These are phyloP conservation scores for Drymonia ruficornis DNA, from an alignment of 2,888 invertebrate genomes.

Conservation along the genomic window DNA sequence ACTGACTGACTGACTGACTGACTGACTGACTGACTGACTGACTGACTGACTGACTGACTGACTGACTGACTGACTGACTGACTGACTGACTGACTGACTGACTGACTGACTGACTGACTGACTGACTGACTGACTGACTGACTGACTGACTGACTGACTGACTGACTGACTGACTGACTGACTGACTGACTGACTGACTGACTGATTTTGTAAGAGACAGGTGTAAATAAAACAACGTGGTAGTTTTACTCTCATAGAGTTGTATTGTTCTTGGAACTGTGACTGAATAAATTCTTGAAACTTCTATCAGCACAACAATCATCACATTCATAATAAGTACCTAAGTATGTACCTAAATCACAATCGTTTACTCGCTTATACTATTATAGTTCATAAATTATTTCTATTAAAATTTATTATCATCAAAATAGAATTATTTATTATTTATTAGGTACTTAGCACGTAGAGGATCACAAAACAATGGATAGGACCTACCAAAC, in stretches of 20 bases:
- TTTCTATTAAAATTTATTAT: slow-evolving; percentile 29
- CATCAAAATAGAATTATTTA: slow-evolving; percentile 47
- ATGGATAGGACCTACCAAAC: slow-evolving; percentile 40
- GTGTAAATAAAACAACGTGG: neutral
- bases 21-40: no score
- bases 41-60: no score
- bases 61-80: no score
- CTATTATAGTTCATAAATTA: slow-evolving; percentile 34
- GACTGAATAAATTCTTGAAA: slow-evolving; percentile 52
- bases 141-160: no score
- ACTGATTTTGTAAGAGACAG: neutral
- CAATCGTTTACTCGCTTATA: slow-evolving; percentile 31
- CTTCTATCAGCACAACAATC: slow-evolving; percentile 35
- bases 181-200: no score
- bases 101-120: no score
- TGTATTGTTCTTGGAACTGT: slow-evolving; percentile 74
- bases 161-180: no score
- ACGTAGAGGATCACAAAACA: slow-evolving; percentile 54
- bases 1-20: no score
- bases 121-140: no score
- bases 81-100: no score
- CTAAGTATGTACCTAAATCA: slow-evolving; percentile 22
- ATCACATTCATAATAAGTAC: slow-evolving; percentile 43
- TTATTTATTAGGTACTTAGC: no score
- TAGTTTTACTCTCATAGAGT: slow-evolving; percentile 69